phyloP scores from a whole-genome alignment of 2,113 vertebrate species.

The Gadus macrocephalus region DNA sequence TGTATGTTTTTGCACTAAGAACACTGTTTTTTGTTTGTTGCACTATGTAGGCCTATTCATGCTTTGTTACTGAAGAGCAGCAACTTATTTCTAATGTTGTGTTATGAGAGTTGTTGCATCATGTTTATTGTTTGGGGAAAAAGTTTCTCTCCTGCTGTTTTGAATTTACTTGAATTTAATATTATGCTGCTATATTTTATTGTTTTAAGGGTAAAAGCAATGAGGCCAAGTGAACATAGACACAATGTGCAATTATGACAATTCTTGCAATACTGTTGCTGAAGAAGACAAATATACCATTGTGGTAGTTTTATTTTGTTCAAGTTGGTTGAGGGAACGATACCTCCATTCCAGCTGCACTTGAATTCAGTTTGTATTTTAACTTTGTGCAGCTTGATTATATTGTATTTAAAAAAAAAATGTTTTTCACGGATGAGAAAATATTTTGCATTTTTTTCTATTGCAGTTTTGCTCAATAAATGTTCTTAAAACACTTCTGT shows the following conservation, averaged over 20 bases:
- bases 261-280: no score
- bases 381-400: no score
- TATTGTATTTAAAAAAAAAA: background rate
- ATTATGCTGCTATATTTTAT: conserved; percentile 11
- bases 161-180: background rate
- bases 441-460: conserved; percentile 4
- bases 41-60: conserved; percentile 3
- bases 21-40: background rate
- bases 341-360: no score
- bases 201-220: conserved; percentile 10
- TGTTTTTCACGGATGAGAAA: conserved; percentile 3
- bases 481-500: conserved; percentile 11
- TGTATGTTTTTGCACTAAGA: conserved; percentile 6
- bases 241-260: background rate
- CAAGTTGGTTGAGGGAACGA: no score
- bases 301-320: no score
- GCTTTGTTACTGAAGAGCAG: conserved; percentile 4
- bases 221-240: conserved; percentile 10
- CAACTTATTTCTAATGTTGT: conserved; percentile 9
- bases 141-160: background rate
- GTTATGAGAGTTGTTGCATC: background rate
- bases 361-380: no score
- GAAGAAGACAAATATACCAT: no score
- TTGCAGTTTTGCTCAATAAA: conserved; percentile 13
- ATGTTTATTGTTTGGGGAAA: conserved; percentile 1